Conservation (phyloP, 2,797 vertebrate species). For the Ataeniobius toweri region DNA sequence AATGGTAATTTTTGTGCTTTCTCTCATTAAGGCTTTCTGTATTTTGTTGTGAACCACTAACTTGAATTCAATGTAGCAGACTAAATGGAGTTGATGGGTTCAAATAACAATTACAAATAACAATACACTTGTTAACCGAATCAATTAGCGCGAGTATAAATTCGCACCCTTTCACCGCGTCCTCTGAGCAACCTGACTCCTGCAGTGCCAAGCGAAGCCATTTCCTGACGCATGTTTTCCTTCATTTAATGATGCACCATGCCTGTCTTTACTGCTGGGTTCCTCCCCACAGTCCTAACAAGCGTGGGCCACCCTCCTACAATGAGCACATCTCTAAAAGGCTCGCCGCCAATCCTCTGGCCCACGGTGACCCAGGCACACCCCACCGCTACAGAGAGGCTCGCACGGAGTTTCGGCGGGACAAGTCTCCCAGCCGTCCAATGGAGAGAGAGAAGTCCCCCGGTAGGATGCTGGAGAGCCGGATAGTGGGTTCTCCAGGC, state of each 20-base stretch:
- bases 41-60: constrained; percentile 5
- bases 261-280: constrained; percentile 28
- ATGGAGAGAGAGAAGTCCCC: constrained; percentile 97
- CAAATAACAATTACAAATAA: not conserved
- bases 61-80: constrained; percentile 8
- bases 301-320: constrained; percentile 96
- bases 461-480: constrained; percentile 88
- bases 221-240: constrained; percentile 1
- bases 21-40: constrained; percentile 18
- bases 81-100: constrained; percentile 3
- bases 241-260: constrained; percentile 26
- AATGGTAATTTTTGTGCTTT: constrained; percentile 25
- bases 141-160: constrained; percentile 10
- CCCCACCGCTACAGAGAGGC: constrained; percentile 96
- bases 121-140: not conserved
- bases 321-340: constrained; percentile 99
- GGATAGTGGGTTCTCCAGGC: constrained; percentile 88
- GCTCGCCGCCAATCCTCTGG: constrained; percentile 89
- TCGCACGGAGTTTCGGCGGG: constrained; percentile 91
- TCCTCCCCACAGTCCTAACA: constrained; percentile 89
- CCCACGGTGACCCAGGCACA: constrained; percentile 91
- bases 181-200: constrained; percentile 16
- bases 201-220: constrained; percentile 32
- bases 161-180: constrained; percentile 13
- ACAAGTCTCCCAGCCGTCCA: constrained; percentile 91